Evolutionary conservation across 2,113 vertebrate species (phyloP), one percentile per base, ranked within the genome.

Genomic region (Pterophyllum scalare): DNA sequence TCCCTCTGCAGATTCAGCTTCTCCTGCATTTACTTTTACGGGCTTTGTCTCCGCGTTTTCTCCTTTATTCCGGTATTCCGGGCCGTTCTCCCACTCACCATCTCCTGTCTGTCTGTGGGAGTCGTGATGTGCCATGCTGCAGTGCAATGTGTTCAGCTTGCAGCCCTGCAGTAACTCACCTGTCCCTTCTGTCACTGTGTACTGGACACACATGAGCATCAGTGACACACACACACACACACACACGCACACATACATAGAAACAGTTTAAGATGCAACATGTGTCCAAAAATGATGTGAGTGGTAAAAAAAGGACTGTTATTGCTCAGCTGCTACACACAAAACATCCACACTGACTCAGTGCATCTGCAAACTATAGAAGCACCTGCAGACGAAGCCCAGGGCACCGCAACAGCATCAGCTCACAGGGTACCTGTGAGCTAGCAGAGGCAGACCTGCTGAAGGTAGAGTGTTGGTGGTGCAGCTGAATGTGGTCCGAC

Each of bases 91-190:
- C 33, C 3, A 10, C 26, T 4, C 43, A 3, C 59, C 5, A 7
- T 33, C 33, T 15, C 17, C 62, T 2, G 35, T 14, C 22, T 43
- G 26, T 67, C 59, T n/a, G 49, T 59, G 74, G n/a, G 88, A 88
- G 94, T 94, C 93, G 92, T 95, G 95, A 94, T 94, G 90, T 83
- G 84, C 67, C 14, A 62, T 91, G 87, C 95, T 95, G 95, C 95
- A 95, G 93, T 96, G 93, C 90, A 92, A 92, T 94, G 94, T 88
- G 94, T 94, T 86, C 89, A 59, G 88, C 86, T 84, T 83, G 76
- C 82, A 91, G 90, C 91, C 91, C 86, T 19, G 83, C 90, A 77
- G 88, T 94, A 93, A 95, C 92, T 95, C 95, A 95, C 95, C 94
- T 93, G 92, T 90, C 87, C 93, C 86, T 88, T 81, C 88, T 91